Percentiles rank a stretch among this genome's conserved stretches.
Evolutionary conservation across 2,888 invertebrate genomes (phyloP).

Genomic region (Orthonevra nobilis): DNA sequence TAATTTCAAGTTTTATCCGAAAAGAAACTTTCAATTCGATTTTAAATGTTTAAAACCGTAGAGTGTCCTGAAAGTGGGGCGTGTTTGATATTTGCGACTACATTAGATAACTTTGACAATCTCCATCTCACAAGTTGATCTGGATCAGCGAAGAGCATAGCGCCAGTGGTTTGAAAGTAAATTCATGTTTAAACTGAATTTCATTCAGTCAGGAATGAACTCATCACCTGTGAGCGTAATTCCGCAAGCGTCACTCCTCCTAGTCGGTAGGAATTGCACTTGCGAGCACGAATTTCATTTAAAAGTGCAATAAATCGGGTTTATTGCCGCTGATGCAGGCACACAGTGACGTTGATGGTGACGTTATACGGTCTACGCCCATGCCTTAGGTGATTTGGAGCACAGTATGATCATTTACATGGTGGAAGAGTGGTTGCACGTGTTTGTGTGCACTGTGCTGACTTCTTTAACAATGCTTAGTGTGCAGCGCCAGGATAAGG

Average conservation of each 20-base stretch:
- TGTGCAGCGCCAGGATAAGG: slow-evolving; percentile 60
- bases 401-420: slow-evolving; percentile 50
- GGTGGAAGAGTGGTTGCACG: slow-evolving; percentile 53
- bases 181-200: slow-evolving; percentile 42
- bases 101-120: slow-evolving; percentile 45
- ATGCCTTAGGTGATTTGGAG: slow-evolving; percentile 24
- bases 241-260: slow-evolving; percentile 36
- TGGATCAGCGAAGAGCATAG: background rate
- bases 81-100: slow-evolving; percentile 3
- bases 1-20: slow-evolving; percentile 45
- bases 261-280: slow-evolving; percentile 21
- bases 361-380: too few relatives aligned
- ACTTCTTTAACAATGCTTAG: slow-evolving; percentile 14
- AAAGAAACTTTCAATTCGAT: slow-evolving; percentile 27
- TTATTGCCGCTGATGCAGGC: slow-evolving; percentile 50
- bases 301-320: slow-evolving; percentile 69
- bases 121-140: slow-evolving; percentile 31
- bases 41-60: slow-evolving; percentile 34
- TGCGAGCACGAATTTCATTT: slow-evolving; percentile 69
- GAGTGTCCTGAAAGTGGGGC: background rate
- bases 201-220: slow-evolving; percentile 46
- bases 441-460: slow-evolving; percentile 40
- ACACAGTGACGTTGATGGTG: too few relatives aligned
- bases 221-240: slow-evolving; percentile 25
- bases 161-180: slow-evolving; percentile 8